Base-by-base conservation (phyloP, 2,888 invertebrate genomes). In the Nineta flava region DNA sequence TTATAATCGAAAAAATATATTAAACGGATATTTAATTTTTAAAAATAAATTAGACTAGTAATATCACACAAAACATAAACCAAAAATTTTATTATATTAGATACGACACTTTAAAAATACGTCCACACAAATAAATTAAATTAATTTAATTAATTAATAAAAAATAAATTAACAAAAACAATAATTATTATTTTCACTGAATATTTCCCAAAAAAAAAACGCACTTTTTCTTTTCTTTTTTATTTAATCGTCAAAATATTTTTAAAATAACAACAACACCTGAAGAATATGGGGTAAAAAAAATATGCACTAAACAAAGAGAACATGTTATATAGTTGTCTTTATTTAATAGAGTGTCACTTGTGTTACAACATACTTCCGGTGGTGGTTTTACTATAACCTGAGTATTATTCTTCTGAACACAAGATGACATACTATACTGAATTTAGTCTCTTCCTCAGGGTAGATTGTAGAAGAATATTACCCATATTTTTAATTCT, bases 61-160 rank as follows among this genome's bases (percentile, higher is more conserved):
- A 26, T 44, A 44, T 44, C 44, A 44, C 44, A 44, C 43, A 43
- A 19, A 44, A 21, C 26, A 44, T 26, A 26, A 16, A 44, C 44
- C 17, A 17, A 16, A 38, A 10, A 13, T 12, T 7, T 35, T 38
- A 13, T 32, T 38, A 38, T 13, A 38, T 38, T 13, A 38, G 12
- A 38, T 38, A 38, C 15, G 15, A 5, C n/a, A n/a, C 15, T 38
- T 38, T 9, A 13, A 13, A 13, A 13, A 13, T 38, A 38, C 9
- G 15, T 13, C 15, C 38, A 38, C 35, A n/a, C n/a, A 15, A 38
- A 38, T 38, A 38, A n/a, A 13, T 38, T 38, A 13, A 38, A 38
- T 13, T n/a, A 38, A 38, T 13, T n/a, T 13, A 38, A 38, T 38
- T 13, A 38, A 38, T 38, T 38, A 38, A 38, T 38, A 38, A 38